Evolutionary conservation across 2,113 vertebrate species (phyloP).

Genomic region (Ibidorhyncha struthersii): DNA sequence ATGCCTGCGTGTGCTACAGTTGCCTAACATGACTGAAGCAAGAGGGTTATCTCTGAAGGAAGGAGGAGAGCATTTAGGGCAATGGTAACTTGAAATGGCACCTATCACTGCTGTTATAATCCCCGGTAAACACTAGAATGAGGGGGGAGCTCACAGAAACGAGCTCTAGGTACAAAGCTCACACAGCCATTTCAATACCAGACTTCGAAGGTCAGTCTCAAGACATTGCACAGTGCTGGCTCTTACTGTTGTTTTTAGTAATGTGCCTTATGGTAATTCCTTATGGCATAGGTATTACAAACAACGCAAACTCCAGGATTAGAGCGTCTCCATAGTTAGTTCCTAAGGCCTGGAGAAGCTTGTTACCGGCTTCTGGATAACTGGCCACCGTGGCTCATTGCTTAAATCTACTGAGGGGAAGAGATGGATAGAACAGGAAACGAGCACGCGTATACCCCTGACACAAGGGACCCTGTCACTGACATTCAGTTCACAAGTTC

Average conservation of each 20-base stretch:
- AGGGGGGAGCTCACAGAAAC: background rate
- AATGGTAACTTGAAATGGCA: background rate
- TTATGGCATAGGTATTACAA: background rate
- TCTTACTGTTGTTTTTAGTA: background rate
- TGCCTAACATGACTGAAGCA: background rate
- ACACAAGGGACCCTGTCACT: rapidly evolving
- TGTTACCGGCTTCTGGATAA: background rate
- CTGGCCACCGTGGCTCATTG: background rate
- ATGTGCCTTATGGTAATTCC: rapidly evolving
- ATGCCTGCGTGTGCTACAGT: background rate
- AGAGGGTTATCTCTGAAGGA: background rate
- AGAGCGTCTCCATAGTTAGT: background rate
- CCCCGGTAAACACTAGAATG: background rate
- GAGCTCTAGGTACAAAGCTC: background rate
- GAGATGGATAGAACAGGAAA: background rate
- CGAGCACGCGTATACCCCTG: rapidly evolving
- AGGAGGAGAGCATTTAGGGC: background rate
- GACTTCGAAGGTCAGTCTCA: background rate
- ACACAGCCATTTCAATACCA: background rate
- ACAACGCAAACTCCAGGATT: background rate
- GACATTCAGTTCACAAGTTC: background rate
- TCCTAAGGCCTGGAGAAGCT: background rate
- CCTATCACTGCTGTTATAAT: rapidly evolving
- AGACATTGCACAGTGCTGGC: no score
- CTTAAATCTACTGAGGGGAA: background rate